Base-by-base conservation (phyloP, 2,113 vertebrate genomes). In the Bubalus kerabau region DNA sequence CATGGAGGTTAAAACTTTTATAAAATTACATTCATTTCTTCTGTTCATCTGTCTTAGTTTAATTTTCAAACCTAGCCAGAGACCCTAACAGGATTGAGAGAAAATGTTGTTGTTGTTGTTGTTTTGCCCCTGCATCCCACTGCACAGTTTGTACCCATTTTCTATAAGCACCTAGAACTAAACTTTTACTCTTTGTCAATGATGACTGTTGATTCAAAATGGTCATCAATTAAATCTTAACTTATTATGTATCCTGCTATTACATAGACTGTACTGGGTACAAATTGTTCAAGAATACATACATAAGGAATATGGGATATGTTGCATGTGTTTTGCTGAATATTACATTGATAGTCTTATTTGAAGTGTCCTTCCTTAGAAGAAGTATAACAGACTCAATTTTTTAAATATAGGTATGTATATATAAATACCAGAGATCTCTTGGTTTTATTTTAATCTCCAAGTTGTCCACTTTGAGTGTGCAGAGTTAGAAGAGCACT, bases 371-470 rank as follows among this genome's bases (percentile, higher is more conserved):
- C n/a, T 88, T 96, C n/a, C 67, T 71, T 71, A 91, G 30, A 93
- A 91, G 14, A 87, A 81, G 24, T 56, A 36, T 59, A 93, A 17
- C 13, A 93, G n/a, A 83, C 21, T 94, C 84, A 40, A 78, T 74
- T 95, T 95, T 96, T 50, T 7, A 85, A 94, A 89, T 86, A 83
- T 57, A 76, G 36, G 11, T 80, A n/a, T 52, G 7, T 56, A 56
- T 64, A 24, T 57, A 19, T 54, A 90, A 84, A 71, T 81, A 95
- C 14, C 21, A 40, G 76, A 62, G 14, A 85, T 21, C 48, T 94
- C 59, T 93, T 94, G 40, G n/a, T 76, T 93, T 94, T 97, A 59
- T 92, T 96, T 95, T 95, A 59, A 88, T 90, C 36, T 90, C 56
- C 36, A 91, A 62, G 30, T 62, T 92, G 64, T 90, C 80, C n/a